phyloP scores from a whole-genome alignment of 1,140 invertebrate genomes.

The Halyomorpha halys region DNA sequence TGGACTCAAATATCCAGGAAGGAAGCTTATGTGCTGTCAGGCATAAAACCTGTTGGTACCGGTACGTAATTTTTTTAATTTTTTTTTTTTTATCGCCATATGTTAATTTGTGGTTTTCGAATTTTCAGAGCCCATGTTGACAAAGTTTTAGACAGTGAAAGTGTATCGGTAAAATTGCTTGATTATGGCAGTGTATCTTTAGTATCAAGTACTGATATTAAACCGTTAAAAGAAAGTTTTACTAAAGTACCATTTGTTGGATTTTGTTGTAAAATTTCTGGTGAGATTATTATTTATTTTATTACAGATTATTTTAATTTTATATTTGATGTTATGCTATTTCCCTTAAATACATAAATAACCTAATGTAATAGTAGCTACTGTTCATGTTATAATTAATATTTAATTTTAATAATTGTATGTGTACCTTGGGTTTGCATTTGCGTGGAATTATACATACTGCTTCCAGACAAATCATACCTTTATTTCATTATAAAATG shows the following conservation, averaged over 20 bases:
- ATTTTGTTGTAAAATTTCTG: constrained; percentile 24
- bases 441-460: no score
- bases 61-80: constrained; percentile 3
- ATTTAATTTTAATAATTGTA: no score
- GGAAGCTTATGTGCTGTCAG: constrained; percentile 7
- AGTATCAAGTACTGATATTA: not conserved
- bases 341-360: no score
- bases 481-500: no score
- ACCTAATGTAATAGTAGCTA: no score
- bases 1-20: not conserved
- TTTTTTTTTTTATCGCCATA: not conserved
- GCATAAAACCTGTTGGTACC: constrained; percentile 3
- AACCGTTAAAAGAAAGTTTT: constrained; percentile 12
- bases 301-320: no score
- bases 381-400: no score
- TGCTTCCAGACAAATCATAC: no score
- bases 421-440: no score
- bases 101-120: not conserved
- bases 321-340: no score
- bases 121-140: constrained; percentile 12
- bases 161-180: not conserved
- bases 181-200: constrained; percentile 9
- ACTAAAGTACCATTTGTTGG: constrained; percentile 21
- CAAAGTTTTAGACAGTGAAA: constrained; percentile 6
- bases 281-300: constrained; percentile 14